Conservation (phyloP, 2,888 invertebrate species). For the Hirudinaria manillensis region DNA sequence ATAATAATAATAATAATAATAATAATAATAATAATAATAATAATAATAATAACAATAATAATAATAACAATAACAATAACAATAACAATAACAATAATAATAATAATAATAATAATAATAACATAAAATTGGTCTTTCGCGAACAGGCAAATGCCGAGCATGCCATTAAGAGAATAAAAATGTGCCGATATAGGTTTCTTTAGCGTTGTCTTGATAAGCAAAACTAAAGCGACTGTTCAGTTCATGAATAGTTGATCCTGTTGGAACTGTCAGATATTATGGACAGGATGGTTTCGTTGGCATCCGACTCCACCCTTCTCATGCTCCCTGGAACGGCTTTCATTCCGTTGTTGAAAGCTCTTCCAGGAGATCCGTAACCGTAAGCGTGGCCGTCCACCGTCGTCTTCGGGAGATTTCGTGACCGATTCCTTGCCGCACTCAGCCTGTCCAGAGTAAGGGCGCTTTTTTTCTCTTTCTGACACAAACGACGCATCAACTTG, state of each 20-base stretch:
- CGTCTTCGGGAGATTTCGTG: not conserved
- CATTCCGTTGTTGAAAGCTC: not conserved
- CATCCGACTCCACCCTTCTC: conserved; percentile 26
- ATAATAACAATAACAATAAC: not conserved
- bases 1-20: not conserved
- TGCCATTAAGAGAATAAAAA: no score
- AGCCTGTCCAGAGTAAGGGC: conserved; percentile 7
- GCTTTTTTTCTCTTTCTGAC: conserved; percentile 1
- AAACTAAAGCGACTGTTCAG: not conserved
- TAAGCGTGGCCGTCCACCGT: not conserved
- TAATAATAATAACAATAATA: not conserved
- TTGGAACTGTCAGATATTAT: conserved; percentile 41
- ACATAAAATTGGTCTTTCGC: not conserved
- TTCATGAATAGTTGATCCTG: conserved; percentile 39
- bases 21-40: not conserved
- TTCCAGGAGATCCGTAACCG: not conserved
- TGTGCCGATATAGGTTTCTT: no score
- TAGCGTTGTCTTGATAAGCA: not conserved
- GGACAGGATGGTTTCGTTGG: conserved; percentile 41
- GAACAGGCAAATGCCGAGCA: no score
- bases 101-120: not conserved
- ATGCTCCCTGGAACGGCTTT: not conserved
- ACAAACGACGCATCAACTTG: conserved; percentile 28
- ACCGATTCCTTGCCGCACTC: conserved; percentile 12
- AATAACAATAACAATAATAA: not conserved